These are phyloP conservation scores for Leuctra nigra DNA, from an alignment of 2,888 invertebrate species.

Conservation along the genomic window DNA sequence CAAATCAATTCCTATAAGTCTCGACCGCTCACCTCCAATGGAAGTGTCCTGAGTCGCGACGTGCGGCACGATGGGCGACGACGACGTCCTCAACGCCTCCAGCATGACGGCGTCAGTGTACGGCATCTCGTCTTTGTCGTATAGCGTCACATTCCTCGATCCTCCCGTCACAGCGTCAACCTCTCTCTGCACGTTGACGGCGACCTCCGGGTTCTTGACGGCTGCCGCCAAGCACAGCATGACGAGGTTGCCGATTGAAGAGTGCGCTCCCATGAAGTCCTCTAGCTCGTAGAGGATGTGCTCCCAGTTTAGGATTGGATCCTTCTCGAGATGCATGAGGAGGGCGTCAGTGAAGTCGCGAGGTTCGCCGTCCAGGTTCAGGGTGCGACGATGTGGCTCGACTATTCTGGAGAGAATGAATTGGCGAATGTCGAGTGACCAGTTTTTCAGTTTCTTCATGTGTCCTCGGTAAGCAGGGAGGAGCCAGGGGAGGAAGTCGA, in stretches of 20 bases:
- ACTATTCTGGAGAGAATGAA: constrained; percentile 69
- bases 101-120: constrained; percentile 76
- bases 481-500: constrained; percentile 81
- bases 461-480: constrained; percentile 63
- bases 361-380: constrained; percentile 39
- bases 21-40: constrained; percentile 51
- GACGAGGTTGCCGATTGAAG: constrained; percentile 77
- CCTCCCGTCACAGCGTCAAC: constrained; percentile 54
- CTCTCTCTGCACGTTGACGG: constrained; percentile 59
- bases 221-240: constrained; percentile 68
- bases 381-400: constrained; percentile 44
- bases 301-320: constrained; percentile 60
- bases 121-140: constrained; percentile 61
- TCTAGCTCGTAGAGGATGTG: constrained; percentile 77
- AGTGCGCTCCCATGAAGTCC: constrained; percentile 83
- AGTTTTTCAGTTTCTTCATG: constrained; percentile 57
- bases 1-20: too few relatives aligned
- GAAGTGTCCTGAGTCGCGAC: constrained; percentile 71
- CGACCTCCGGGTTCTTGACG: constrained; percentile 56
- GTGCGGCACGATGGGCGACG: constrained; percentile 87
- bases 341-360: constrained; percentile 76
- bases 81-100: constrained; percentile 71
- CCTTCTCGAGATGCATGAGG: constrained; percentile 59
- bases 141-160: constrained; percentile 52
- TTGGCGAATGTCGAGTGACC: constrained; percentile 62